A percentile compares a stretch with the other conserved stretches of the same genome.
Conservation (phyloP, 2,888 invertebrate species). For the Meliscaeva auricollis region DNA sequence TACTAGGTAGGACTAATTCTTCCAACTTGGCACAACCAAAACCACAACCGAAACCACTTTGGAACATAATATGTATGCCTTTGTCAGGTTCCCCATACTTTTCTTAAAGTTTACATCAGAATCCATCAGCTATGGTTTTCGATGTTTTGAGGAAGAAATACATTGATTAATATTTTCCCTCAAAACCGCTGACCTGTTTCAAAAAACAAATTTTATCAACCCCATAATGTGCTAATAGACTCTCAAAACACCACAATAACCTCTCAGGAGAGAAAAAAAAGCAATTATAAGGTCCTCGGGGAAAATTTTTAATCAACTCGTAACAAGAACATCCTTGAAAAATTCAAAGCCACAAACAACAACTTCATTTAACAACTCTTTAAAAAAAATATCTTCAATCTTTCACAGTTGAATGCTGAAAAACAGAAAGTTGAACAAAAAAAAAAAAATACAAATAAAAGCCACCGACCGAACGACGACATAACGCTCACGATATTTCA, state of each 20-base stretch:
- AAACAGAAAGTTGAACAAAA: not conserved
- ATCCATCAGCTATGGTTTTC: too few relatives aligned
- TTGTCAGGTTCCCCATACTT: too few relatives aligned
- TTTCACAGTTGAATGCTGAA: conserved; percentile 27
- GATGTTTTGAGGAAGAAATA: too few relatives aligned
- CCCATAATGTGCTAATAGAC: not conserved
- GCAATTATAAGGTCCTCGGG: conserved; percentile 29
- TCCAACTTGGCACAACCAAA: too few relatives aligned
- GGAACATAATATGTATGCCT: too few relatives aligned
- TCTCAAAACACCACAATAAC: not conserved
- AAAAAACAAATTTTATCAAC: not conserved
- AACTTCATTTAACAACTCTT: conserved; percentile 42
- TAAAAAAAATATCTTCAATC: conserved; percentile 21
- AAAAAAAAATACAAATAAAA: conserved; percentile 24
- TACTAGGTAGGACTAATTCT: too few relatives aligned
- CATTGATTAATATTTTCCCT: too few relatives aligned
- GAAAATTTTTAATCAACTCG: conserved; percentile 28
- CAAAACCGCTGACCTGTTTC: not conserved
- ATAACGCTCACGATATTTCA: conserved; percentile 57
- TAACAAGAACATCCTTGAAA: conserved; percentile 30
- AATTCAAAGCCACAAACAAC: conserved; percentile 8
- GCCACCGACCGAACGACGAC: conserved; percentile 14
- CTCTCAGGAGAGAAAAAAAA: not conserved
- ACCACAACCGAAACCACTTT: too few relatives aligned
- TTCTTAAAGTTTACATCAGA: too few relatives aligned